These are phyloP conservation scores for Argyresthia albistria DNA, from an alignment of 2,888 invertebrate species.

Conservation along the genomic window DNA sequence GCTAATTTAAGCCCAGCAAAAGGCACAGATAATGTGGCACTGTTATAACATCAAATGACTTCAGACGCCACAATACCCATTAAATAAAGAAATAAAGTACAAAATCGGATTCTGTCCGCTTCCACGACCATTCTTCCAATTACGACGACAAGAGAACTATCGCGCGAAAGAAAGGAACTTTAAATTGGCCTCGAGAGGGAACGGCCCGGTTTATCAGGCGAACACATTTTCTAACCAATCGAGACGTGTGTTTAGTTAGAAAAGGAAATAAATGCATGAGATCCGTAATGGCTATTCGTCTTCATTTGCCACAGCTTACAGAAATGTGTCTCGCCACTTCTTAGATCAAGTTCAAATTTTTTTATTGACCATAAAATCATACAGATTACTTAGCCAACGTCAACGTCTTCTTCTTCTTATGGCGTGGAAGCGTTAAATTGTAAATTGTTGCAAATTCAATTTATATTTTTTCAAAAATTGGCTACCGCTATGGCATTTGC, in stretches of 20 bases:
- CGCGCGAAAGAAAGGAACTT: conserved; percentile 23
- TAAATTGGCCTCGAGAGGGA: conserved; percentile 27
- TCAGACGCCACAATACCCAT: neutral
- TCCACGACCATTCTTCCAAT: conserved; percentile 30
- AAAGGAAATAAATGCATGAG: conserved; percentile 6
- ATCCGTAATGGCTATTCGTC: conserved; percentile 29
- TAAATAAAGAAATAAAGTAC: neutral
- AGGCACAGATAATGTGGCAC: too few relatives aligned
- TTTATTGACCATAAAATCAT: too few relatives aligned
- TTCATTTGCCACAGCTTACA: conserved; percentile 27
- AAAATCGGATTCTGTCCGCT: neutral
- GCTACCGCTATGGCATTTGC: too few relatives aligned
- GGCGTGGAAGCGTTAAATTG: too few relatives aligned
- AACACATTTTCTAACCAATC: conserved; percentile 9
- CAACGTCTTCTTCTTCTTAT: too few relatives aligned
- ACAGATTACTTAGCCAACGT: too few relatives aligned
- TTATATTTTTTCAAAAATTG: too few relatives aligned
- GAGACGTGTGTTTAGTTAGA: conserved; percentile 1
- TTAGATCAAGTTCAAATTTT: too few relatives aligned
- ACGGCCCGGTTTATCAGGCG: conserved; percentile 10
- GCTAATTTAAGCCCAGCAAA: too few relatives aligned
- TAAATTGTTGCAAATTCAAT: too few relatives aligned
- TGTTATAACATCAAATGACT: neutral
- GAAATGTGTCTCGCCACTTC: too few relatives aligned
- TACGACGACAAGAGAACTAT: conserved; percentile 32